Evolutionary conservation across 2,797 vertebrate species (phyloP).

Genomic region (Australoheros facetus): DNA sequence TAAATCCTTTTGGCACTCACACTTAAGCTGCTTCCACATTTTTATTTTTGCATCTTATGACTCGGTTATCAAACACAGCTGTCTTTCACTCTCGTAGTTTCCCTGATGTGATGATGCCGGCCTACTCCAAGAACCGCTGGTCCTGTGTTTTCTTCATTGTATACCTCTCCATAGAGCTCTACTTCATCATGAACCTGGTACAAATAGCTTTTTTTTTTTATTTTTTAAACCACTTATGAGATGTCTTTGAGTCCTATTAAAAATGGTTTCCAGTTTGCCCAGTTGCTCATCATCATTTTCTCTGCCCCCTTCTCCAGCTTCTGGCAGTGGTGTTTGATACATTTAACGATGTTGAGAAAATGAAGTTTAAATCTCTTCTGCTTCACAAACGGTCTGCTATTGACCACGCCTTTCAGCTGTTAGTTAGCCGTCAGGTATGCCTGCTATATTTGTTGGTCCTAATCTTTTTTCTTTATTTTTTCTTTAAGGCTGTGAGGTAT

Average conservation of each 20-base stretch:
- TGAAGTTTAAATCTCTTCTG: slow-evolving; percentile 95
- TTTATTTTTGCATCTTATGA: background rate
- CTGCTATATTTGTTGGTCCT: background rate
- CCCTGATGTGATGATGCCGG: slow-evolving; percentile 99
- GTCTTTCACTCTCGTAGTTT: slow-evolving; percentile 81
- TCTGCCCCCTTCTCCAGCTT: slow-evolving; percentile 80
- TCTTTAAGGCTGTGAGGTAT: background rate
- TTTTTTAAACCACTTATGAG: background rate
- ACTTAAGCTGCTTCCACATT: background rate
- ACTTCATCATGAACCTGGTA: slow-evolving; percentile 99
- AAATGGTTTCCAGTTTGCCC: background rate
- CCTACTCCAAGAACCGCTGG: slow-evolving; percentile 93
- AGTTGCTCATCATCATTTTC: background rate
- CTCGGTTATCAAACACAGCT: background rate
- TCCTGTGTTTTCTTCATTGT: slow-evolving; percentile 98
- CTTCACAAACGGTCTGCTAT: slow-evolving; percentile 94
- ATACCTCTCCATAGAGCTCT: slow-evolving; percentile 98
- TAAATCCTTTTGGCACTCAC: background rate
- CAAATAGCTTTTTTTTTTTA: background rate
- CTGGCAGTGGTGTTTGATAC: slow-evolving; percentile 98
- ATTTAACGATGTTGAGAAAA: slow-evolving; percentile 96
- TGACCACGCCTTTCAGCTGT: slow-evolving; percentile 90
- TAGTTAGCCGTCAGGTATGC: slow-evolving; percentile 90
- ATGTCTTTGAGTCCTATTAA: background rate
- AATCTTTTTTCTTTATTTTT: background rate